These are phyloP conservation scores for Asteroscopus sphinx DNA, from an alignment of 2,888 invertebrate genomes.

Conservation along the genomic window DNA sequence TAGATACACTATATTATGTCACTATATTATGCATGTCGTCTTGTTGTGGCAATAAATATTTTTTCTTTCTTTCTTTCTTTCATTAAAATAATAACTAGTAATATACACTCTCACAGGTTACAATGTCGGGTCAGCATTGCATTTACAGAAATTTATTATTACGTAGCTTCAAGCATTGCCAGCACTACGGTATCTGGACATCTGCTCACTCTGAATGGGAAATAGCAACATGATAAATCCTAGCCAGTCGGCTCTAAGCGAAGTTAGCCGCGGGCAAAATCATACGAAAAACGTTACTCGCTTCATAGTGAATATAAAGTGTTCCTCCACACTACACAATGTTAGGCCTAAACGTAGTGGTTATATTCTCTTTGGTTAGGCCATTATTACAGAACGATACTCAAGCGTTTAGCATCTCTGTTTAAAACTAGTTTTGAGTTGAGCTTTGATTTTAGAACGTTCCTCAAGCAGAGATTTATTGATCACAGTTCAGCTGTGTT, in stretches of 20 bases:
- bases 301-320: conserved; percentile 4
- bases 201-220: conserved; percentile 8
- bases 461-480: too few relatives aligned
- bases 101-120: neutral
- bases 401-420: too few relatives aligned
- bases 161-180: neutral
- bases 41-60: neutral
- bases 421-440: too few relatives aligned
- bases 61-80: too few relatives aligned
- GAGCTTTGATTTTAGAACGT: too few relatives aligned
- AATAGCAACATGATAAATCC: conserved; percentile 30
- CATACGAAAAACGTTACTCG: conserved; percentile 28
- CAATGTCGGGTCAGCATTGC: neutral
- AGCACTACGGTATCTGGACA: conserved; percentile 2
- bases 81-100: neutral
- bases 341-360: too few relatives aligned
- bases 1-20: neutral
- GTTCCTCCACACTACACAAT: conserved; percentile 2
- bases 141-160: too few relatives aligned
- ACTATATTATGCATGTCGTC: neutral
- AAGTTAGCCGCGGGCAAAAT: conserved; percentile 18
- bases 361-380: too few relatives aligned
- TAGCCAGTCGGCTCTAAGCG: conserved; percentile 6
- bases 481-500: too few relatives aligned
- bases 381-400: too few relatives aligned